Evolutionary conservation across 2,113 vertebrate species (phyloP).

Genomic region (Ciconia maguari): DNA sequence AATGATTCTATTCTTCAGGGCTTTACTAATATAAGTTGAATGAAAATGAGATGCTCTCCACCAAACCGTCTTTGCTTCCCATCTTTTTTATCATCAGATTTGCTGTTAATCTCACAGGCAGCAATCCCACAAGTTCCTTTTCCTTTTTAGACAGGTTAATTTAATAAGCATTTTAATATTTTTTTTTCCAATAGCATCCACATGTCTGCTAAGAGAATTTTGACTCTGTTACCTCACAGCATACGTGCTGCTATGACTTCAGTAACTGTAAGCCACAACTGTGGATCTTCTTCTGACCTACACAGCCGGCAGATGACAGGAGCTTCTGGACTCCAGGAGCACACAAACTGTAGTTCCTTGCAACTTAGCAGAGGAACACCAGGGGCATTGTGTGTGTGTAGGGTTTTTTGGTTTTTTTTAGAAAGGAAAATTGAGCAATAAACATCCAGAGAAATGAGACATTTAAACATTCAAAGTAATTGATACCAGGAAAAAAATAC

Average conservation of each 20-base stretch:
- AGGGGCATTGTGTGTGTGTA: background rate
- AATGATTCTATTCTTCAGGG: conserved; percentile 27
- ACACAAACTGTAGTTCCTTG: background rate
- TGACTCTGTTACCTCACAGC: background rate
- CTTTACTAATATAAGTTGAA: conserved; percentile 13
- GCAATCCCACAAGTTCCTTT: conserved; percentile 12
- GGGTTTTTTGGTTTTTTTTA: conserved; percentile 4
- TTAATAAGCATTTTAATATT: conserved; percentile 30
- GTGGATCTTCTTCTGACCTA: background rate
- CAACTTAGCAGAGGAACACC: background rate
- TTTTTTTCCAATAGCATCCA: background rate
- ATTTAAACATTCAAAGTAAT: conserved; percentile 71
- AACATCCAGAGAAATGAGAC: conserved; percentile 66
- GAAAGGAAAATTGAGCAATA: conserved; percentile 67
- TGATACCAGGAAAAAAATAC: conserved; percentile 61
- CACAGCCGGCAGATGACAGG: background rate
- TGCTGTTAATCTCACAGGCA: conserved; percentile 51
- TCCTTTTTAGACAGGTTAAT: conserved; percentile 58
- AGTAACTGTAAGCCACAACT: background rate
- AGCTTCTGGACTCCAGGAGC: background rate
- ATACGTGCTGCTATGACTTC: background rate
- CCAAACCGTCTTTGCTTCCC: background rate
- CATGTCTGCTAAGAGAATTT: background rate
- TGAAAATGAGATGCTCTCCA: conserved; percentile 29
- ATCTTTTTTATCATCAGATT: conserved; percentile 53